phyloP scores from a whole-genome alignment of 2,113 vertebrate species.

The Xerus inauris region DNA sequence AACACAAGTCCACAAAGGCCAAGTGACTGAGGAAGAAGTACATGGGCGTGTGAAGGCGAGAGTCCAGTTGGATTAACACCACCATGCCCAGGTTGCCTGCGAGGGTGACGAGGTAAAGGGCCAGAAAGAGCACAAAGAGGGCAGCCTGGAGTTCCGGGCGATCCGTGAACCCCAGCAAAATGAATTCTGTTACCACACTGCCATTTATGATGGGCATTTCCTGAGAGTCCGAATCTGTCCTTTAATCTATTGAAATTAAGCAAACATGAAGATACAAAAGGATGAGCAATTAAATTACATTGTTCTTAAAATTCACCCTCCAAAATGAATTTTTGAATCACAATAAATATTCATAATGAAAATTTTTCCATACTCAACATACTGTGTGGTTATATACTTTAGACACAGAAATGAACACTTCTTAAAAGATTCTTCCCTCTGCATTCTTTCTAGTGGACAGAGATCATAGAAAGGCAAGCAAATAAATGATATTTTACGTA shows the following conservation, averaged over 20 bases:
- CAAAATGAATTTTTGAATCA: not conserved
- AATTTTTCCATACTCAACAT: not conserved
- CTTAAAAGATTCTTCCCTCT: not conserved
- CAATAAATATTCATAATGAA: not conserved
- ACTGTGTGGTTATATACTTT: rapidly evolving
- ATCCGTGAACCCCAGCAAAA: constrained; percentile 54
- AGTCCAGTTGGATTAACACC: constrained; percentile 10
- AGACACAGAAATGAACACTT: not conserved
- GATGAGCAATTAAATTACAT: not conserved
- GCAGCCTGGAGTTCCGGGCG: not conserved
- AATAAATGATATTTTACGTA: not conserved
- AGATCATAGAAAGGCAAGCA: not conserved
- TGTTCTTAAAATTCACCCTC: not conserved
- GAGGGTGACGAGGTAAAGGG: constrained; percentile 14
- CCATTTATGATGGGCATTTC: constrained; percentile 2
- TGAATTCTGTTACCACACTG: constrained; percentile 49
- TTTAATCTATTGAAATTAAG: not conserved
- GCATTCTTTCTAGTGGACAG: not conserved
- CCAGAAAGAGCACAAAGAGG: constrained; percentile 63
- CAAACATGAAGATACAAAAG: not conserved
- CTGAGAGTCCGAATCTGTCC: not conserved
- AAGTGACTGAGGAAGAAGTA: constrained; percentile 74
- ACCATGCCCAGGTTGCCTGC: constrained; percentile 62
- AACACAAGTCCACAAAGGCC: constrained; percentile 71
- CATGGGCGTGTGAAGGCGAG: constrained; percentile 63